Base-by-base conservation (phyloP, 2,113 vertebrate genomes). In the Cairina moschata region DNA sequence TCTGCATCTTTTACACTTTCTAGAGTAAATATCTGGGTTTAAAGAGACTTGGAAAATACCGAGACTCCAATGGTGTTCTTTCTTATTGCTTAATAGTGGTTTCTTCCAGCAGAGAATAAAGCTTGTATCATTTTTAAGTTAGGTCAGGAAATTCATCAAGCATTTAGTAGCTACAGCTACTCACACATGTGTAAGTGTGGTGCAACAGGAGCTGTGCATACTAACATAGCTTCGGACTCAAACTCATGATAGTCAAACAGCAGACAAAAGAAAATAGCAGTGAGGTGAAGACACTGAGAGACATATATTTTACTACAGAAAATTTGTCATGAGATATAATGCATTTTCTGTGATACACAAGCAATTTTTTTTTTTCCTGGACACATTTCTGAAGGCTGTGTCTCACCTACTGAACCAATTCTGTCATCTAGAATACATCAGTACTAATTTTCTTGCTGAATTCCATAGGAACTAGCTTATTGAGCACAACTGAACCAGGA, bases 371-470 rank as follows among this genome's bases (percentile, higher is more conserved):
- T 17, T 83, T 86, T 79, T 84, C 28, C 54, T 75, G 58, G 62
- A 17, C 32, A 15, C 11, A 13, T 38, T 80, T 87, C 88, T 3
- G 1, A 82, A 84, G 90, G 83, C 69, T 54, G 26, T 63, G n/a
- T 29, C 52, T 92, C 69, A 62, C 83, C 86, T 77, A 12, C 78
- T 92, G 92, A 96, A 75, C 74, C 78, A 73, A 21, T 93, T 93
- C 93, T 95, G 88, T 87, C 88, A 92, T 13, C 74, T 71, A 46
- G n/a, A 31, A 86, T 79, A 22, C 50, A 63, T 89, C 95, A 93
- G 28, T 3, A 12, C 7, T 16, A 23, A 54, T 86, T 38, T 31
- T 71, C 16, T 7, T 36, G 13, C 59, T 67, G 74, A 80, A 68
- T 91, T 80, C 83, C 67, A 50, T 59, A 44, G 67, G 34, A 92